Conservation (phyloP, 2,113 vertebrate genomes). For the Ptyas mucosa region DNA sequence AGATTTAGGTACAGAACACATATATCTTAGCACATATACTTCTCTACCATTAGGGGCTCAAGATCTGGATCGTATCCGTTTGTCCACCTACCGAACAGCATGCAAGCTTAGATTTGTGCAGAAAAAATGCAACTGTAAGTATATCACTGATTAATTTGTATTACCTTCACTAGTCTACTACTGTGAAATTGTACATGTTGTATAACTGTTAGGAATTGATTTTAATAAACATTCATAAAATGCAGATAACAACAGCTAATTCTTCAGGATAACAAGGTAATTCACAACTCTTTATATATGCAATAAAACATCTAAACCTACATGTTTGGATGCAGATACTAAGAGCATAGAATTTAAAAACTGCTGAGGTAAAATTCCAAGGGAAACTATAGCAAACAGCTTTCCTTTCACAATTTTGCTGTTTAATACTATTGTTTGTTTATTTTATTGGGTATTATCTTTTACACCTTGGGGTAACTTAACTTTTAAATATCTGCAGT, state of each 20-base stretch:
- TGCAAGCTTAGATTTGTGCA: constrained; percentile 98
- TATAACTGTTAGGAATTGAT: neutral
- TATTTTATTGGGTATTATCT: neutral
- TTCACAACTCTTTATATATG: neutral
- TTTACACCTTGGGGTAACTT: neutral
- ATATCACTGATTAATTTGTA: constrained; percentile 41
- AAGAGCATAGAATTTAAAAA: neutral
- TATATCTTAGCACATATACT: constrained; percentile 43
- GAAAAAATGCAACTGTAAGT: constrained; percentile 98
- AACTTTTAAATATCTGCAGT: neutral
- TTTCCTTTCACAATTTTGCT: neutral
- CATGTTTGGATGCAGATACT: neutral
- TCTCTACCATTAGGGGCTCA: constrained; percentile 82
- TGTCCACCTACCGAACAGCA: constrained; percentile 96
- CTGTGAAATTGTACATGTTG: neutral
- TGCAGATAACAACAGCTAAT: constrained; percentile 1
- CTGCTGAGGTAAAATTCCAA: neutral
- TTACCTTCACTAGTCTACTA: neutral
- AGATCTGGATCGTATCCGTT: constrained; percentile 94
- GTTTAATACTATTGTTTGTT: neutral
- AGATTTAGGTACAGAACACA: neutral
- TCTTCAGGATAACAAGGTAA: neutral
- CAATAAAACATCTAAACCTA: neutral
- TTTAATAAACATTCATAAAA: constrained; percentile 15
- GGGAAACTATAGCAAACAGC: neutral